phyloP scores from a whole-genome alignment of 2,113 vertebrate species.

The Neotoma lepida region DNA sequence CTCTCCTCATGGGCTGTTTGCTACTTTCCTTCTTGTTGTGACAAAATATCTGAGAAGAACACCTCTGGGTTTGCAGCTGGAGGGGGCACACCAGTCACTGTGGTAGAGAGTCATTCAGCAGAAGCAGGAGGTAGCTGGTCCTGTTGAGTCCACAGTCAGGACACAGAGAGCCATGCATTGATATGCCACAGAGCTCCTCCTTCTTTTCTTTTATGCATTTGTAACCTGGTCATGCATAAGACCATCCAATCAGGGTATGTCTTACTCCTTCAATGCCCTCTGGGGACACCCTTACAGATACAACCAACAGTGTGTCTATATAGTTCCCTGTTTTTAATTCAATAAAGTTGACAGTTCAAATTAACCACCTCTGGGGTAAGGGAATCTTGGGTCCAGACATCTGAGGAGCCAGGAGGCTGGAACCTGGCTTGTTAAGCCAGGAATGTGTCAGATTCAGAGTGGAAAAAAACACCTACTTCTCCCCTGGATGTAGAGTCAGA shows the following conservation, averaged over 20 bases:
- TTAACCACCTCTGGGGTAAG: neutral
- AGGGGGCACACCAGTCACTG: neutral
- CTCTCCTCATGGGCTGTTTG: neutral
- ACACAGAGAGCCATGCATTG: neutral
- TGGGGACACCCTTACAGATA: neutral
- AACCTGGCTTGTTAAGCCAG: no score
- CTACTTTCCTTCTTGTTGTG: no score
- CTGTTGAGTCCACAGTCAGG: neutral
- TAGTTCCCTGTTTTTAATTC: neutral
- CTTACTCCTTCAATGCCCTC: neutral
- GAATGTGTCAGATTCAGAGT: no score
- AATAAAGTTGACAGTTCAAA: neutral
- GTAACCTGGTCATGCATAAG: neutral
- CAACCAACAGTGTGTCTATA: no score
- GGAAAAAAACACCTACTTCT: neutral
- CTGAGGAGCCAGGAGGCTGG: no score
- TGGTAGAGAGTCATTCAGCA: neutral
- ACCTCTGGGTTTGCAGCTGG: neutral
- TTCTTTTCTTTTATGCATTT: no score
- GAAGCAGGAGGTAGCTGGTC: neutral
- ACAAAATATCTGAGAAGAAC: no score
- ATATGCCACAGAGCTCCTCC: neutral
- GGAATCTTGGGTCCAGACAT: neutral
- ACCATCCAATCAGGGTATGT: neutral
- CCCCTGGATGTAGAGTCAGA: neutral